A percentile compares a stretch with the other conserved stretches of the same genome.
Evolutionary conservation across 2,888 invertebrate species (phyloP).

Genomic region (Diarsia dahlii): DNA sequence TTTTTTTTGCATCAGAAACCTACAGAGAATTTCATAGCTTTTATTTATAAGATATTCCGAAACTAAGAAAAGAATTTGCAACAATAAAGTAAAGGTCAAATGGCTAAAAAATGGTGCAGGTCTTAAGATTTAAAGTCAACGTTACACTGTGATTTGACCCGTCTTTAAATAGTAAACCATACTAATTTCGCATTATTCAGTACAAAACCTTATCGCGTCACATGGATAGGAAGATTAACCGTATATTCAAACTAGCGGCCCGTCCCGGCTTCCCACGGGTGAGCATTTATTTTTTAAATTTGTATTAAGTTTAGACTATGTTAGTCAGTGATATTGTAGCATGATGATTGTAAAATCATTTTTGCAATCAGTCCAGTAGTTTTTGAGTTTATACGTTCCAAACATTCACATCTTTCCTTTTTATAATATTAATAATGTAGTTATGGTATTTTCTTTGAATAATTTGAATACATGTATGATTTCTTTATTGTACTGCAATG

Average conservation of each 20-base stretch:
- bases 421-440: no score
- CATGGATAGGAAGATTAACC: not conserved
- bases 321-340: no score
- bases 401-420: no score
- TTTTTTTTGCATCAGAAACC: not conserved
- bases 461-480: not conserved
- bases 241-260: no score
- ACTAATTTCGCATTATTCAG: not conserved
- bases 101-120: not conserved
- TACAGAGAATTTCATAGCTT: not conserved
- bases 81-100: not conserved
- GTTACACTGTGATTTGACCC: not conserved
- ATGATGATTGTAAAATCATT: no score
- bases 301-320: no score
- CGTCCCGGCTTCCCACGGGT: no score
- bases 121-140: not conserved
- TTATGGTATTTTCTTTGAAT: no score
- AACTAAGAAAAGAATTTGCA: not conserved
- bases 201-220: not conserved
- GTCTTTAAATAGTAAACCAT: not conserved
- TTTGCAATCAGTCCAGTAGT: no score
- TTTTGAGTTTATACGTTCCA: no score
- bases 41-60: not conserved
- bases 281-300: no score
- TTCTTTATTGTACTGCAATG: not conserved